Base-by-base conservation (phyloP, 2,797 vertebrate species). In the Echiichthys vipera region DNA sequence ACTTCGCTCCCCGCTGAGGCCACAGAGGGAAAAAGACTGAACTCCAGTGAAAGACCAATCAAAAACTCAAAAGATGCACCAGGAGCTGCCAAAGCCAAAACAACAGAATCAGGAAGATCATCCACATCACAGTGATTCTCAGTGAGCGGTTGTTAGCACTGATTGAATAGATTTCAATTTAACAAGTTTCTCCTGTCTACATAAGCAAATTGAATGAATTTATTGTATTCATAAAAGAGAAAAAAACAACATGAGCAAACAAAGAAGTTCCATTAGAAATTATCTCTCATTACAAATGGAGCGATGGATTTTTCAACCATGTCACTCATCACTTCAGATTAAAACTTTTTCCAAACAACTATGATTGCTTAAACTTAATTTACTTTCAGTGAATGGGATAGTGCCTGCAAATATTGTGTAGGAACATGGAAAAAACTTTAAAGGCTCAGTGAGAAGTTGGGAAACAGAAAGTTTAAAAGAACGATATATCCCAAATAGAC, bases 1-100 rank as follows among this genome's bases (percentile, higher is more conserved):
- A 89, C 91, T 91, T 89, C 65, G 58, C 92, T 92, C 89, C 85
- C 89, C 68, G 92, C 91, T 92, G 87, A 92, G 92, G 89, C 89
- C 91, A 88, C 89, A 79, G 90, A 90, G 89, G 80, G 81, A 71
- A 86, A 83, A 84, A 85, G 86, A 80, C 84, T 87, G 73, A 89
- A 90, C 86, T 89, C 62, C 77, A 69, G 65, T 61, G 74, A 90
- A 90, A 88, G 88, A 87, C 91, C 85, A 90, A 90, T 91, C 88
- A 91, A 87, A 92, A 84, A 67, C 82, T 78, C 77, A 63, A 83
- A 86, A 81, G 84, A 88, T 77, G 78, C 81, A 73, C 83, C 75
- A 32, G 20, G 65, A 84, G 82, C 71, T 61, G 85, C 84, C 70
- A 54, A 59, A 80, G 71, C 81, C 74, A 79, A 90, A 89, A 92